Base-by-base conservation (phyloP, 2,797 vertebrate genomes). In the Alca torda region DNA sequence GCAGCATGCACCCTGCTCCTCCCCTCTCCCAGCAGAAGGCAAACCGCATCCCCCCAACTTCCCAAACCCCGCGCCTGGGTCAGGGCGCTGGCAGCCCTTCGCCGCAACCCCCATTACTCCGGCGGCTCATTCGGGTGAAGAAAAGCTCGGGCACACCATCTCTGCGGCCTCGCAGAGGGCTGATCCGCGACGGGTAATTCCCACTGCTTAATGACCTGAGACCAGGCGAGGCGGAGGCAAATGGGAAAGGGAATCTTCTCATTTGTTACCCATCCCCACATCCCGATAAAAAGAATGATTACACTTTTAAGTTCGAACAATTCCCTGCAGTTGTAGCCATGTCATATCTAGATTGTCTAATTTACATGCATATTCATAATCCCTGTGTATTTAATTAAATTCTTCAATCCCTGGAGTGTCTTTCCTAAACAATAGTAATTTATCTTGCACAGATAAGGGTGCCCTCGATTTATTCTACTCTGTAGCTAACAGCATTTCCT, bases 351-450 rank as follows among this genome's bases (percentile, higher is more conserved):
- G 93, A 94, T 90, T 96, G 95, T 95, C 95, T 97, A 96, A 98
- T 97, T 97, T 96, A 97, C 95, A 97, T 98, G 90, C 97, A 97
- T 98, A 97, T 98, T 98, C 97, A 98, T 97, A 97, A 97, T 97
- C 96, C 94, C 96, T 94, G 97, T 97, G 97, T 97, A 97, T 97
- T 97, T 98, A 98, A 98, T 98, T 98, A 98, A 98, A 98, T 97
- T 97, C 98, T 93, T 95, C 91, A 96, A 87, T 97, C 98, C 97
- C 97, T 94, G 75, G 93, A 96, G 97, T 96, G 91, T 92, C 96
- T 97, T 97, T 97, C 96, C 97, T 97, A 98, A 97, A 98, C 98
- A 98, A 96, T 97, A 96, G 97, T 98, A 96, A 98, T 98, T 97
- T 97, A 98, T 98, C 97, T 97, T 94, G 93, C 93, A 90, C 89